Evolutionary conservation across 2,797 vertebrate genomes (phyloP).

Genomic region (Crenuchus spilurus): DNA sequence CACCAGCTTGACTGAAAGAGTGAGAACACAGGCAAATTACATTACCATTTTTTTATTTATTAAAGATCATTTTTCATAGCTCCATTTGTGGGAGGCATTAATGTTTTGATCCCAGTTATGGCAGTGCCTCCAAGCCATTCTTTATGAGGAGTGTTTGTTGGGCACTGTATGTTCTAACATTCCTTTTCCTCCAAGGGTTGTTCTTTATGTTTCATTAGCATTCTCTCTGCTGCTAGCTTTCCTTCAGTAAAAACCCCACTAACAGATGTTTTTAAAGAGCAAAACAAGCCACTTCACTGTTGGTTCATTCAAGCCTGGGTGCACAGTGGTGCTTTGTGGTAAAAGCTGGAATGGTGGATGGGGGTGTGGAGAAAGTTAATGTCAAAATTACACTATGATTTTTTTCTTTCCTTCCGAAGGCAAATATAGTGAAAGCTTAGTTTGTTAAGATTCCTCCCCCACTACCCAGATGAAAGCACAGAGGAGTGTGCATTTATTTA

Average conservation of each 20-base stretch:
- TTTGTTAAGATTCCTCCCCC: conserved; percentile 48
- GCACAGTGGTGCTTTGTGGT: conserved; percentile 37
- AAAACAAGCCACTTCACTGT: conserved; percentile 39
- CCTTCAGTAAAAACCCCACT: not conserved
- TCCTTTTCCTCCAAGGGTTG: conserved; percentile 6
- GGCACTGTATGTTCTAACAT: conserved; percentile 22
- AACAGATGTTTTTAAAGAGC: conserved; percentile 11
- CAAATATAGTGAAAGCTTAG: conserved; percentile 53
- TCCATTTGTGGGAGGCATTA: no score
- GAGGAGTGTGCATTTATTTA: conserved; percentile 46
- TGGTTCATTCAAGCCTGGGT: conserved; percentile 54
- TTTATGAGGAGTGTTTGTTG: conserved; percentile 51
- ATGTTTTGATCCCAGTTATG: not conserved
- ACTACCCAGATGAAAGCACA: conserved; percentile 25
- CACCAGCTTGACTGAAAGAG: not conserved
- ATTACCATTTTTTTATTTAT: no score
- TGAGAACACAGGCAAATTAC: not conserved
- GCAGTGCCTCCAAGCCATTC: not conserved
- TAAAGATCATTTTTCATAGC: no score
- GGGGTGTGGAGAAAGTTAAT: conserved; percentile 44
- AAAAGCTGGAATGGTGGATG: conserved; percentile 9
- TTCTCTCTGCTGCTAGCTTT: not conserved
- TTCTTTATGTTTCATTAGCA: not conserved
- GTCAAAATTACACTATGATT: conserved; percentile 53
- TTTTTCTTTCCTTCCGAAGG: conserved; percentile 52